These are phyloP conservation scores for Ptychadena robeensis DNA, from an alignment of 2,797 vertebrate species.

Conservation along the genomic window DNA sequence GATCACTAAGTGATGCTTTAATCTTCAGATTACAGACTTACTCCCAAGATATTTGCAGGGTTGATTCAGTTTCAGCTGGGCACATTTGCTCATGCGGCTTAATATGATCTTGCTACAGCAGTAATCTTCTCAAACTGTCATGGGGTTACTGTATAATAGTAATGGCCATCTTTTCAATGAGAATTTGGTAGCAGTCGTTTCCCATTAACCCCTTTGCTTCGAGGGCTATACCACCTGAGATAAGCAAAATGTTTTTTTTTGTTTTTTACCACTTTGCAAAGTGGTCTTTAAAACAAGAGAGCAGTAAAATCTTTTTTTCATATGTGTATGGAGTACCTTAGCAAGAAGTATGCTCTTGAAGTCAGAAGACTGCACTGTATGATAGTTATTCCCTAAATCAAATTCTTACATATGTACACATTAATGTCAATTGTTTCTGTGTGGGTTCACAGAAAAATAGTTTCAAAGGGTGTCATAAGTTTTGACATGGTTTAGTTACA, in stretches of 20 bases:
- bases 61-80: conserved; percentile 44
- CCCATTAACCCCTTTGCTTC: conserved; percentile 3
- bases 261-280: background rate
- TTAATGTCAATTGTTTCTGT: too few relatives aligned
- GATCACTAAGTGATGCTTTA: conserved; percentile 60
- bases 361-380: background rate
- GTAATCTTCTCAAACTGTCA: conserved; percentile 17
- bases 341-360: background rate
- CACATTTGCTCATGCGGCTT: conserved; percentile 54
- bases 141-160: conserved; percentile 5
- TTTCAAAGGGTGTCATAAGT: too few relatives aligned
- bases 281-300: background rate
- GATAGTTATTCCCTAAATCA: background rate
- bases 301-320: background rate
- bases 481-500: too few relatives aligned
- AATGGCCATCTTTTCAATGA: background rate
- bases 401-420: too few relatives aligned
- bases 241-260: background rate
- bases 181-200: background rate
- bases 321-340: background rate
- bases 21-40: conserved; percentile 61
- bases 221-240: background rate
- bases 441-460: too few relatives aligned
- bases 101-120: conserved; percentile 51
- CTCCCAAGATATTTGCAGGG: conserved; percentile 49